Base-by-base conservation (phyloP, 2,888 invertebrate species). In the Hoplodrina blanda region DNA sequence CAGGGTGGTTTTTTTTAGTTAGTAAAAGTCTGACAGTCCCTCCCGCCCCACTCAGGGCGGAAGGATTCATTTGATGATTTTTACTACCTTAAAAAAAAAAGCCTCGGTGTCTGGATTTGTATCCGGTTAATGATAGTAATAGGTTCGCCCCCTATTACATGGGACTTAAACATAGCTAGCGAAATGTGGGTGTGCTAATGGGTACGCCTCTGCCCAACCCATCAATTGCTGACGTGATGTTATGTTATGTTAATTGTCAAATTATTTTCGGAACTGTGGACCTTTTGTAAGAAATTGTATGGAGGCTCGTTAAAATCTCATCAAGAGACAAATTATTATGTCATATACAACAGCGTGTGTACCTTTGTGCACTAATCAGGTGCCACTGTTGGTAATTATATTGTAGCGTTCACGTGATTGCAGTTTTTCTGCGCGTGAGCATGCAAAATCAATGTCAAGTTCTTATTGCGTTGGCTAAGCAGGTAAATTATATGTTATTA, bases 291-390 rank as follows among this genome's bases (percentile, higher is more conserved):
- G 62, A 78, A 30, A 49, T 72, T 72, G 56, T 57, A 57, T 62
- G 17, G n/a, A 25, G 20, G 19, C 13, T 78, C 62, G 72, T 74
- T 74, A 74, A 72, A 78, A 78, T 72, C 62, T 0, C 62, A 74
- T 74, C 62, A 74, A 74, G 73, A 37, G 57, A 17, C 6, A 49
- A 76, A 74, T 72, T 78, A 57, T 30, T 62, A 2, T 25, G 25
- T 33, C 20, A 53, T 37, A 30, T 52, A 62, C 49, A 44, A 4
- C n/a, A 17, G 49, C 3, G 2, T 70, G n/a, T 41, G 25, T 15
- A n/a, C 37, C 6, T 46, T 46, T 49, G 41, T 33, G 49, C 5
- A 17, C 46, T 71, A 72, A 56, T 56, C 46, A 52, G 46, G n/a
- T 69, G 44, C 46, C 11, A 17, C 5, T 46, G 46, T 5, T 15